Base-by-base conservation (phyloP, 2,888 invertebrate species). In the Drosophila suboccidentalis region DNA sequence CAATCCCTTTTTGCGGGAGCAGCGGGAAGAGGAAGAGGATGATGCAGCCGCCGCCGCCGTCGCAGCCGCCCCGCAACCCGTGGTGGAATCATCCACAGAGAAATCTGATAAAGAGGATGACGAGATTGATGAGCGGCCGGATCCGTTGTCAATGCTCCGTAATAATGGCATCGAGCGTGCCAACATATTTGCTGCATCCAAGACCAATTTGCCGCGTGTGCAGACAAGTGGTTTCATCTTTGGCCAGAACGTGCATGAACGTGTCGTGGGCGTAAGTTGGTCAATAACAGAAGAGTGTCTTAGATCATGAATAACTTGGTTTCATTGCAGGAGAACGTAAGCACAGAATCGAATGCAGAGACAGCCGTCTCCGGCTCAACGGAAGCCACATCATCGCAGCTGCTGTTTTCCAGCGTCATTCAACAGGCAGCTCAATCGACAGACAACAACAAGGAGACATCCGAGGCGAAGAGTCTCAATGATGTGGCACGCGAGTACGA, bases 401-500 rank as follows among this genome's bases (percentile, higher is more conserved):
- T 96, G 89, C 92, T 97, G 51, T 97, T 97, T 85, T 95, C 96
- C 10, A 96, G 94, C 92, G 96, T 95, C 50, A 94, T 96, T 57
- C 94, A 95, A 77, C 94, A 94, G 41, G 94, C 94, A 17, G 89
- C 87, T 4, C 89, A 91, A 88, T 93, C 93, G 75, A 86, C 86
- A 75, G 90, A 90, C 8, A 80, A 78, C 38, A 78, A 76, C 29
- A 84, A 76, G 82, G 93, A 93, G 50, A 60, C 71, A 61, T 80
- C 85, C 29, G 91, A 92, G 44, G 93, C 92, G 43, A 94, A 94
- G 81, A 94, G 94, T 47, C 92, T 96, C 57, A 95, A 95, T 13
- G 95, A 97, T 87, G 97, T 97, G 0, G 98, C 98, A 0, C 95
- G 97, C 4, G 97, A 97, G 92, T 96, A 97, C 89, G 97, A 98